Percentiles rank a stretch among this genome's conserved stretches.
phyloP scores from a whole-genome alignment of 2,888 invertebrate species.

The Phrixothrix hirtus region DNA sequence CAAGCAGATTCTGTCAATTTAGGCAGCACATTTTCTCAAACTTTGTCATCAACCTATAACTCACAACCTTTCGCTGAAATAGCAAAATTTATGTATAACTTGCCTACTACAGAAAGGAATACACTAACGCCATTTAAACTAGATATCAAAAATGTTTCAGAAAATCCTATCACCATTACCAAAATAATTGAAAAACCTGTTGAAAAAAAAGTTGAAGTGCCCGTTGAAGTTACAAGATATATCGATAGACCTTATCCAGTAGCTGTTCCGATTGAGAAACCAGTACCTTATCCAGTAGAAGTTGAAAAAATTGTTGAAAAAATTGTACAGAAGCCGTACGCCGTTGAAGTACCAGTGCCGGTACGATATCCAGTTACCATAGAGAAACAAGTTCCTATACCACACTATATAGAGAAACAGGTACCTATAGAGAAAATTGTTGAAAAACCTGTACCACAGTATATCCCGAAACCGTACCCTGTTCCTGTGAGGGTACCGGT shows the following conservation, averaged over 20 bases:
- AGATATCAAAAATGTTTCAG: too few species aligned
- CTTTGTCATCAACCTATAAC: neutral
- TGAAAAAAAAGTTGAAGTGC: neutral
- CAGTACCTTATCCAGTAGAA: constrained; percentile 57
- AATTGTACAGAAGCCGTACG: neutral
- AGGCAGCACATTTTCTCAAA: constrained; percentile 2
- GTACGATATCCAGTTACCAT: constrained; percentile 28
- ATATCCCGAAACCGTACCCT: constrained; percentile 39
- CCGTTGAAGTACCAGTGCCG: constrained; percentile 35
- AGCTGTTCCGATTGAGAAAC: constrained; percentile 52
- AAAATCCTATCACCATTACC: too few species aligned
- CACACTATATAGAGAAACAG: constrained; percentile 32
- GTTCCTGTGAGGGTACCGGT: constrained; percentile 57
- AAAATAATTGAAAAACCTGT: neutral
- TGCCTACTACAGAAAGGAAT: neutral
- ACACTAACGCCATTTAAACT: too few species aligned
- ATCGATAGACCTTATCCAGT: constrained; percentile 56
- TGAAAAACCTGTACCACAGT: constrained; percentile 52
- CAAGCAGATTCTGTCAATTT: neutral
- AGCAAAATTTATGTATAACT: constrained; percentile 27
- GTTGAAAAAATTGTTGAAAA: constrained; percentile 37
- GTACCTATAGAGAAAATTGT: constrained; percentile 59
- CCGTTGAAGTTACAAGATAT: constrained; percentile 55
- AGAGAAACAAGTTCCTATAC: constrained; percentile 59
- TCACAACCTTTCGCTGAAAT: constrained; percentile 34